Base-by-base conservation (phyloP, 2,113 vertebrate genomes). In the Tautogolabrus adspersus region DNA sequence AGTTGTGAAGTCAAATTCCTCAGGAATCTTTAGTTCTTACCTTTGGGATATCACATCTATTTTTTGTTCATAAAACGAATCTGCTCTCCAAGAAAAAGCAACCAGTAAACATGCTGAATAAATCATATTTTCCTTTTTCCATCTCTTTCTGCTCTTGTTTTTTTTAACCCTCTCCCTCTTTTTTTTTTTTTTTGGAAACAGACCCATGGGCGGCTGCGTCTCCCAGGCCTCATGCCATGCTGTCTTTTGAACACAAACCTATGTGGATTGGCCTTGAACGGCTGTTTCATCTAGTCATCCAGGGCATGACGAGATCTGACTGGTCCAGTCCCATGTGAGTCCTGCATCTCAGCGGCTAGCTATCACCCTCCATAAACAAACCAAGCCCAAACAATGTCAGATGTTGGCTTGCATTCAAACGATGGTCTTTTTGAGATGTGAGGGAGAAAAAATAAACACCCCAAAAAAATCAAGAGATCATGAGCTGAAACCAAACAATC, bases 91-190 rank as follows among this genome's bases (percentile, higher is more conserved):
- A 86, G 89, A 90, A 89, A 91, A 87, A 78, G 81, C 88, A 92
- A 92, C 91, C 83, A 68, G 93, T 94, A 95, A 94, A 95, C 94
- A 95, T 72, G 81, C 81, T 95, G 90, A 95, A 95, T 95, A 94
- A 95, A 94, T 95, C 61, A 94, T 94, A 74, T 90, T 78, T 87
- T 87, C 75, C 84, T 82, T 84, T 85, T 84, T 79, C 40, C 47
- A 58, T 79, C 70, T 61, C 82, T 44, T 62, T n/a, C 62, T 56
- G 63, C 75, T 63, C 55, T 34, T 26, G 4, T 72, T 66, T 74
- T 66, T 72, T 69, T 60, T 49, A 18, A 23, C 57, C 21, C 56
- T 22, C 44, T 75, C 42, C 70, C 22, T 84, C 46, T 57, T 72
- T 69, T 64, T 61, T 82, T 61, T 82, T 88, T 76, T 87, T 57